A percentile compares a stretch with the other conserved stretches of the same genome.
Conservation (phyloP, 2,797 vertebrate genomes). For the Trachops cirrhosus region DNA sequence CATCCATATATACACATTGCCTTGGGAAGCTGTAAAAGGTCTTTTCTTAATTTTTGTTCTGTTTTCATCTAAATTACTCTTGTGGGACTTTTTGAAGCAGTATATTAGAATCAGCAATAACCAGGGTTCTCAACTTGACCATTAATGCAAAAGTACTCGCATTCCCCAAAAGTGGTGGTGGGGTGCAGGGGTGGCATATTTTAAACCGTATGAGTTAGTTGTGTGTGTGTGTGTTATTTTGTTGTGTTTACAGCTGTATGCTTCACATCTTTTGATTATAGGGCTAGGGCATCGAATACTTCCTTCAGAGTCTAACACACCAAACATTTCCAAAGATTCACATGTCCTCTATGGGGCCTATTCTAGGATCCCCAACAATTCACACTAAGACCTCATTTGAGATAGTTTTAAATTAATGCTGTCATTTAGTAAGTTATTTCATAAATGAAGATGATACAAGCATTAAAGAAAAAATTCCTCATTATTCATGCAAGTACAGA, state of each 20-base stretch:
- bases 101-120: not conserved
- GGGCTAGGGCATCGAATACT: not conserved
- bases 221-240: not conserved
- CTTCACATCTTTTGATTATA: not conserved
- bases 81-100: not conserved
- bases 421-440: not conserved
- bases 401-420: not conserved
- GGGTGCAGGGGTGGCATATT: not conserved
- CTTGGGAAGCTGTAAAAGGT: not conserved
- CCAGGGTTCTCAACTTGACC: not conserved
- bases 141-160: not conserved
- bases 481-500: slow-evolving; percentile 7
- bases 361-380: not conserved
- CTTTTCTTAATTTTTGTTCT: not conserved
- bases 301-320: slow-evolving; percentile 13
- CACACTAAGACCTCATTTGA: not conserved
- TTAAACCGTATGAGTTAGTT: not conserved
- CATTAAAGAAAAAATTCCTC: not conserved
- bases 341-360: not conserved
- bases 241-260: not conserved
- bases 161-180: not conserved
- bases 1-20: not conserved
- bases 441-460: not conserved
- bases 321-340: slow-evolving; percentile 10
- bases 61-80: not conserved